These are phyloP conservation scores for Macrosiphum euphorbiae DNA, from an alignment of 2,888 invertebrate genomes.

Conservation along the genomic window DNA sequence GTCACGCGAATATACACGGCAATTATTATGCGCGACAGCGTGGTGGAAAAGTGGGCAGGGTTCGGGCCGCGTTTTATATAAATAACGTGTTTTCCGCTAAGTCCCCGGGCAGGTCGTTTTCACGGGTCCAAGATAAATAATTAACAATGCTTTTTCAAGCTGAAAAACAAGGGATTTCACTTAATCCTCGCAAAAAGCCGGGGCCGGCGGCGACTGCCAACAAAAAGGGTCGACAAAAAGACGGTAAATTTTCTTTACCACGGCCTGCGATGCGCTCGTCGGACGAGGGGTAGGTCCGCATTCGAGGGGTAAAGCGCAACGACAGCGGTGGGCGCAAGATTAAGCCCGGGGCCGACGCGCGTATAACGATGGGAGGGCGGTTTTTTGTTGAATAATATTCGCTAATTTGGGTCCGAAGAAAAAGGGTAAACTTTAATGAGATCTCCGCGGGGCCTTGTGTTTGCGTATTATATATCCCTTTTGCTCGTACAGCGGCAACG, in stretches of 20 bases:
- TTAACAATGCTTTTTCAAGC: conserved; percentile 64
- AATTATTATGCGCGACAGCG: conserved; percentile 7
- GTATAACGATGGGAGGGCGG: conserved; percentile 42
- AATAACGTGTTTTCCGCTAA: conserved; percentile 56
- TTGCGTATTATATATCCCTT: conserved; percentile 59
- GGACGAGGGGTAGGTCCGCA: not conserved
- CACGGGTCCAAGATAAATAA: conserved; percentile 63
- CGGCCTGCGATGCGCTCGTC: not conserved
- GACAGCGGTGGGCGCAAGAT: conserved; percentile 43
- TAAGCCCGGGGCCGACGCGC: conserved; percentile 49
- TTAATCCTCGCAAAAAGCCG: conserved; percentile 61
- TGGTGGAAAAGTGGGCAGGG: not conserved
- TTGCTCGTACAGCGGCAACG: conserved; percentile 16
- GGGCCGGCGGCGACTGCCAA: conserved; percentile 19
- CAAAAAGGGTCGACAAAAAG: conserved; percentile 57
- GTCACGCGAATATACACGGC: not conserved
- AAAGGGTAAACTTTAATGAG: conserved; percentile 65
- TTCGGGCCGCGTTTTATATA: conserved; percentile 22
- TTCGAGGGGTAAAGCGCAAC: not conserved
- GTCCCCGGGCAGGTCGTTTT: conserved; percentile 60
- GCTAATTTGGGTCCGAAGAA: conserved; percentile 65
- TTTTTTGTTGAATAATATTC: conserved; percentile 65
- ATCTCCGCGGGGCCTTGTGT: conserved; percentile 61
- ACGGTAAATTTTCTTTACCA: conserved; percentile 59
- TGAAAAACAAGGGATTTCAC: conserved; percentile 65